Evolutionary conservation across 2,113 vertebrate genomes (phyloP), one percentile per base, ranked within the genome.

Genomic region (Silurus meridionalis): DNA sequence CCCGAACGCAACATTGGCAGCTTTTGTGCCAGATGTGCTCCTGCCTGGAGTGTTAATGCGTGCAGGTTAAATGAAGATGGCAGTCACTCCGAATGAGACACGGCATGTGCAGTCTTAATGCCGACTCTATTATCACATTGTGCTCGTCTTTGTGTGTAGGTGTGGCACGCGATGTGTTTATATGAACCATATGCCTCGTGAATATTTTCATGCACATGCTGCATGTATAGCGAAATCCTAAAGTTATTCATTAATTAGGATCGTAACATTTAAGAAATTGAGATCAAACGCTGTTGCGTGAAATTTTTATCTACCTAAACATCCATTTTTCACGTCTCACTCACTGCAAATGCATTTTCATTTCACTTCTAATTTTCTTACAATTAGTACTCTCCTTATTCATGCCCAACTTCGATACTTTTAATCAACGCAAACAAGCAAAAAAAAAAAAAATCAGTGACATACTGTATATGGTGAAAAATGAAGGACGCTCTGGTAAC

Each of bases 1-100:
- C 84, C 89, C 95, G 90, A 95, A 95, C 94, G 93, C 93, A 94
- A 94, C 92, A 94, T 93, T 5, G 91, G 88, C 91, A 93, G 91
- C 90, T 91, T 93, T 91, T 92, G 91, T 89, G 93, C 92, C 94
- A 94, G 94, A 94, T 95, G 94, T 92, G 92, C 92, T 94, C 92
- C 92, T 92, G 93, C 93, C 93, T 94, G 93, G 91, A 88, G 89
- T 89, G 92, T 88, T 94, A 94, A 95, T 94, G 93, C 93, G 93
- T 94, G 92, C 92, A 92, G 92, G 91, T 91, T 94, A 94, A 94
- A 94, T 94, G 93, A 95, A 92, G 89, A 92, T 91, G 87, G 91
- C 94, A 93, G 92, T 93, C 92, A 91, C 88, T 87, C 91, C 91
- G 91, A 94, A 94, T 94, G 92, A 90, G 91, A 93, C 92, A 90